Percentiles rank a stretch among this genome's conserved stretches.
Evolutionary conservation across 2,888 invertebrate species (phyloP).

Genomic region (Eulithis prunata): DNA sequence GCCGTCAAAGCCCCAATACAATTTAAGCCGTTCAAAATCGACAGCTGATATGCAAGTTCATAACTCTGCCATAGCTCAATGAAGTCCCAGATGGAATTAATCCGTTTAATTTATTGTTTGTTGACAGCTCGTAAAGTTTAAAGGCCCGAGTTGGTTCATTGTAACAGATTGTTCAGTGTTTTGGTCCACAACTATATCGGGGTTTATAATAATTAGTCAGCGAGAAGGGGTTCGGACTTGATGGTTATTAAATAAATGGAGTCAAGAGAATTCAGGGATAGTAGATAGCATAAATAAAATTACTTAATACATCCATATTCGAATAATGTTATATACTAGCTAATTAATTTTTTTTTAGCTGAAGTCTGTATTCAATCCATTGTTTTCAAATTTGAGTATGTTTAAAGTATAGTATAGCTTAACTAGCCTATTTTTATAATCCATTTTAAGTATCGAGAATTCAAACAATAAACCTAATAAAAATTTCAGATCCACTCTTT

Average conservation of each 20-base stretch:
- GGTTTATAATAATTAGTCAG: constrained; percentile 38
- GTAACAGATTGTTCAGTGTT: constrained; percentile 41
- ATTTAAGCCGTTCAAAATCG: constrained; percentile 34
- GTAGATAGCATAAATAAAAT: no score
- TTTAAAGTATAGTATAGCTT: no score
- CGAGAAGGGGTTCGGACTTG: constrained; percentile 26
- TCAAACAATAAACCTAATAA: no score
- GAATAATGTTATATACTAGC: no score
- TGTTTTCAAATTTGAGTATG: no score
- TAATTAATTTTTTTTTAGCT: no score
- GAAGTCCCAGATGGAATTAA: constrained; percentile 41
- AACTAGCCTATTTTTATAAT: no score
- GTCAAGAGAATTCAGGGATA: no score
- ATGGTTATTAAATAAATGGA: background rate
- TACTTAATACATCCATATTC: no score
- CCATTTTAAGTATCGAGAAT: no score
- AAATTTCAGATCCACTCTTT: no score
- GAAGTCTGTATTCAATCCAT: no score
- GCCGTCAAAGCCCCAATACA: constrained; percentile 19
- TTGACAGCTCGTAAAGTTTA: constrained; percentile 43
- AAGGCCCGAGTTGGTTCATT: constrained; percentile 37
- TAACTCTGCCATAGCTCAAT: constrained; percentile 41
- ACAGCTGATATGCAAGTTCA: constrained; percentile 41
- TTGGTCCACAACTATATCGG: constrained; percentile 29
- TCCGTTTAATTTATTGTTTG: constrained; percentile 45